A percentile compares a stretch with the other conserved stretches of the same genome.
phyloP scores from a whole-genome alignment of 2,888 invertebrate species.

The Leptopilina syphax region DNA sequence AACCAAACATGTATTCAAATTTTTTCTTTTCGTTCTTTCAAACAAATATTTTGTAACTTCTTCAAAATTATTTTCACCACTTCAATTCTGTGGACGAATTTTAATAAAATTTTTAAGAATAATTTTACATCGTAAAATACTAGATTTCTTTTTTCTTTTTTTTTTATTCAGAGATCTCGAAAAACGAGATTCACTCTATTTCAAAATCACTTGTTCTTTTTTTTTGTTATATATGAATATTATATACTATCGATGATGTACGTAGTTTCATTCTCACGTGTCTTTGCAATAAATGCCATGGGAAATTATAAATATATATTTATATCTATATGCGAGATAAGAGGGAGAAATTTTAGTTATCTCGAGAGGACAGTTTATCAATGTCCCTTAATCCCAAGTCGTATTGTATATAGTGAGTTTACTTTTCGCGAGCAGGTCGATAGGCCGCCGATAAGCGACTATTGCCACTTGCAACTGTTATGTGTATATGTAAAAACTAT shows the following conservation, averaged over 20 bases:
- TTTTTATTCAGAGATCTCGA: too few relatives aligned
- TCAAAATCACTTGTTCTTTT: not conserved
- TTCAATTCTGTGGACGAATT: too few relatives aligned
- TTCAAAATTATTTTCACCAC: too few relatives aligned
- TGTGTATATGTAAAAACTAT: not conserved
- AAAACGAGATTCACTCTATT: not conserved
- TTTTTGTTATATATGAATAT: not conserved
- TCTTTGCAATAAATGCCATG: slow-evolving; percentile 8
- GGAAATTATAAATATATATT: not conserved
- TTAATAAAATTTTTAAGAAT: too few relatives aligned
- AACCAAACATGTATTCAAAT: too few relatives aligned
- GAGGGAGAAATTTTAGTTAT: slow-evolving; percentile 2
- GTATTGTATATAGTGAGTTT: slow-evolving; percentile 48
- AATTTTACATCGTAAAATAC: too few relatives aligned
- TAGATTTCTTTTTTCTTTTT: too few relatives aligned
- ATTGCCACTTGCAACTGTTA: slow-evolving; percentile 51
- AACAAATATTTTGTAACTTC: too few relatives aligned
- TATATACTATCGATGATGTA: not conserved
- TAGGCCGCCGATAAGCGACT: slow-evolving; percentile 57
- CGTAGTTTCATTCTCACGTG: not conserved
- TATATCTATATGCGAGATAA: not conserved
- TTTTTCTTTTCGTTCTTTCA: too few relatives aligned
- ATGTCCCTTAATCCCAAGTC: slow-evolving; percentile 29
- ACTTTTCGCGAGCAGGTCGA: slow-evolving; percentile 54
- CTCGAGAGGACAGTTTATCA: slow-evolving; percentile 20